phyloP scores from a whole-genome alignment of 2,797 vertebrate species.

The Linurgus olivaceus region DNA sequence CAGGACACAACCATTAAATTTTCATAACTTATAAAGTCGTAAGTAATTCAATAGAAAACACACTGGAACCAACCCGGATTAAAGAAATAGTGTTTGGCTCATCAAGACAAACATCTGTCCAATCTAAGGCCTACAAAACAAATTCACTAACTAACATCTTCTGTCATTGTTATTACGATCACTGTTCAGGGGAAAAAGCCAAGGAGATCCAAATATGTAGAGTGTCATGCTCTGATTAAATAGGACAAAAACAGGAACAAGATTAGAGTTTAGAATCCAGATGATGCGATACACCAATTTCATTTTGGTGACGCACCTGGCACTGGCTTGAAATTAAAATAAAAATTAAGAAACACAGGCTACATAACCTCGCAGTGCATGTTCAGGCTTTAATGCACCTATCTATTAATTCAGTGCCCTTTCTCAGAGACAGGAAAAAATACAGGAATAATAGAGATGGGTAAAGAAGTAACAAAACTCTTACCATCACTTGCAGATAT shows the following conservation, averaged over 20 bases:
- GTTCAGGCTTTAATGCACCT: neutral
- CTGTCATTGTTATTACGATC: neutral
- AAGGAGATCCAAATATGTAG: neutral
- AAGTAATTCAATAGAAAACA: neutral
- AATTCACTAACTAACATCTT: neutral
- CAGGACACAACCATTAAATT: neutral
- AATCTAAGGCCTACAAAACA: neutral
- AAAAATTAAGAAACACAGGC: neutral
- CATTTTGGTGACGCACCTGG: neutral
- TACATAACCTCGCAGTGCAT: neutral
- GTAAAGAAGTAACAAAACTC: neutral
- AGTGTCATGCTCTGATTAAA: neutral
- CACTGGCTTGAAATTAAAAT: neutral
- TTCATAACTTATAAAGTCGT: neutral
- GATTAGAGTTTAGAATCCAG: neutral
- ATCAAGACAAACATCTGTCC: neutral
- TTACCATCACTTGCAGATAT: fast-evolving
- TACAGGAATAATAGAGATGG: neutral
- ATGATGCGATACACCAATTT: neutral
- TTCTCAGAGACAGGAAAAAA: neutral
- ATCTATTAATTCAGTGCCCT: neutral
- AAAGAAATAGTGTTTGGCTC: neutral
- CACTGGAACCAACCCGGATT: neutral
- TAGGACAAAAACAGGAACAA: neutral
- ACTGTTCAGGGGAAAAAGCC: neutral